Base-by-base conservation (phyloP, 2,888 invertebrate genomes). In the Machimus atricapillus region DNA sequence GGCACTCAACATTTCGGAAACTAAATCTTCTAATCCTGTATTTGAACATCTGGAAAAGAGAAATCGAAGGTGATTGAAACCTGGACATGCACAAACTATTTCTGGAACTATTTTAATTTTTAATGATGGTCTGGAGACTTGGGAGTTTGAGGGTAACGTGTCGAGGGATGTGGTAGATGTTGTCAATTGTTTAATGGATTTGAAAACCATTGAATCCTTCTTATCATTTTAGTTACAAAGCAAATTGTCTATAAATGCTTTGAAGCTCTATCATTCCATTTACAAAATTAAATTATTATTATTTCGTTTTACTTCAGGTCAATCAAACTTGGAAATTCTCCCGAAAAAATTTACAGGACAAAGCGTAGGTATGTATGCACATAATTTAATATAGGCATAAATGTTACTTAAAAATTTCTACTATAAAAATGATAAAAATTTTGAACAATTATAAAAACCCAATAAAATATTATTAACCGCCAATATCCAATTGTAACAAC, bases 1-100 rank as follows among this genome's bases (percentile, higher is more conserved):
- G 92, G 92, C 93, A 93, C 93, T 92, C 91, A 93, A 90, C 91
- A 92, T 91, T 91, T 92, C 91, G 89, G 93, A 93, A 90, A 93
- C 92, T 90, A 91, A 90, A 89, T 90, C 91, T 90, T 92, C 92
- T 90, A 92, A 91, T 90, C 91, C 90, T 90, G 92, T 92, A 90
- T 91, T 91, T 89, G 92, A 92, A 91, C 92, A 93, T 91, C 92
- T 92, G 89, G 43, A 78, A 78, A 74, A 66, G 66, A 66, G 12
- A 66, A 27, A 23, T 66, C 8, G 52, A 46, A 52, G 8, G 27
- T 66, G 9, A 66, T 23, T 14, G 9, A 23, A 66, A 23, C 27
- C 2, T 66, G 66, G 27, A 66, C 66, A 23, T 66, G 7, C 27
- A 66, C 2, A 12, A 2, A 9, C 19, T 23, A 58, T 58, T 34